A percentile compares a stretch with the other conserved stretches of the same genome.
Conservation (phyloP, 2,888 invertebrate species). For the Brassicogethes aeneus region DNA sequence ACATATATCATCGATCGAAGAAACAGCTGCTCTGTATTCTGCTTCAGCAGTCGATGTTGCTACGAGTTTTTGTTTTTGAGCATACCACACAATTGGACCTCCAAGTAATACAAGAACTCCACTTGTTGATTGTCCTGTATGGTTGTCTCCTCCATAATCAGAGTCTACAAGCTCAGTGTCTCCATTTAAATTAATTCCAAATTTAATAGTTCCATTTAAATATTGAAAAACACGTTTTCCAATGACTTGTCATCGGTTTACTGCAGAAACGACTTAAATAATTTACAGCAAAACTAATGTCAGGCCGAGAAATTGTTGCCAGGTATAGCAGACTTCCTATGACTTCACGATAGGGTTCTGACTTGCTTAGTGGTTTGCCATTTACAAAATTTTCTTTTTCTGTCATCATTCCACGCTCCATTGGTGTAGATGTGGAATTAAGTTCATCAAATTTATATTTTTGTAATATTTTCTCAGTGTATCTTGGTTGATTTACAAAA, state of each 20-base stretch:
- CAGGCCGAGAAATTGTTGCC: constrained; percentile 21
- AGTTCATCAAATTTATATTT: not conserved
- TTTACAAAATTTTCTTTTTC: constrained; percentile 10
- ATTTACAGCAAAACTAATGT: constrained; percentile 25
- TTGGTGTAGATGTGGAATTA: constrained; percentile 14
- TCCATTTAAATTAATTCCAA: constrained; percentile 21
- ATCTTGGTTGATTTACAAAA: constrained; percentile 22
- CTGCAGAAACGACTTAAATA: constrained; percentile 5
- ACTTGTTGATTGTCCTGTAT: no score
- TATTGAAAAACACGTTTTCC: constrained; percentile 18
- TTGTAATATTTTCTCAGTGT: constrained; percentile 19
- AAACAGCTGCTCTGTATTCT: constrained; percentile 26
- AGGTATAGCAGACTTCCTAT: constrained; percentile 12
- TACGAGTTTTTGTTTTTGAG: constrained; percentile 17
- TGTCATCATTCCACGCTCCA: constrained; percentile 22
- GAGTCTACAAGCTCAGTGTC: constrained; percentile 10
- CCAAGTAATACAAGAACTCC: constrained; percentile 20
- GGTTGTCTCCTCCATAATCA: constrained; percentile 16
- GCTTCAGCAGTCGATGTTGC: constrained; percentile 24
- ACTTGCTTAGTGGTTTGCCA: constrained; percentile 9
- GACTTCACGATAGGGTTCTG: constrained; percentile 11
- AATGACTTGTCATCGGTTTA: constrained; percentile 13
- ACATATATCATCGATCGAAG: constrained; percentile 24
- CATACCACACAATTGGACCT: constrained; percentile 24
- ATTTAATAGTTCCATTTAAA: constrained; percentile 16